phyloP scores from a whole-genome alignment of 2,888 invertebrate genomes.

The Congeria kusceri region DNA sequence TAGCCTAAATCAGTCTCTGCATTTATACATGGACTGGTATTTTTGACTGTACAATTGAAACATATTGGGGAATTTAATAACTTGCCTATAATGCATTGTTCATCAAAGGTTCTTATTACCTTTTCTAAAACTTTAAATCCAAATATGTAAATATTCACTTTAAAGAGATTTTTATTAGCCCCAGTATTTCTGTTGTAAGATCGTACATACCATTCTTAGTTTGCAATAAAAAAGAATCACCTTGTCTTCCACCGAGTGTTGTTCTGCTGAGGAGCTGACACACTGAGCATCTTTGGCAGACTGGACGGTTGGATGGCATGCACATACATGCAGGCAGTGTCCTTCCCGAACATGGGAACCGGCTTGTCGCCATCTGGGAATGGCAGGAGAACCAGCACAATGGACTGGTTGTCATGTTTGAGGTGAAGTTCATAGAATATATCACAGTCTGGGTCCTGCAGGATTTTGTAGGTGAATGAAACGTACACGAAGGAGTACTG shows the following conservation, averaged over 20 bases:
- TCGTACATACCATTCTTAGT: no score
- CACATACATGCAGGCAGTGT: constrained; percentile 50
- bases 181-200: no score
- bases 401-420: constrained; percentile 56
- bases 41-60: no score
- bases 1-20: no score
- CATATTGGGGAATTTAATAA: no score
- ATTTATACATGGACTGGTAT: no score
- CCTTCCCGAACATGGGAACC: constrained; percentile 49
- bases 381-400: constrained; percentile 57
- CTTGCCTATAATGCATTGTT: no score
- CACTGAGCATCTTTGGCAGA: constrained; percentile 40
- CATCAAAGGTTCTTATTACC: no score
- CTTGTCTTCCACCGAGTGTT: constrained; percentile 60
- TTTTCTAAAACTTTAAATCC: no score
- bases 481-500: constrained; percentile 57
- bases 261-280: constrained; percentile 29
- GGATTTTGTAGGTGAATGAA: constrained; percentile 57
- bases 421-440: constrained; percentile 53
- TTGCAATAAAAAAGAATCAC: constrained; percentile 40
- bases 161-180: no score
- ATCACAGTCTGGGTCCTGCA: constrained; percentile 61
- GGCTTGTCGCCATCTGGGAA: constrained; percentile 53
- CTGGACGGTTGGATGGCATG: constrained; percentile 35
- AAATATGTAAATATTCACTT: no score